Base-by-base conservation (phyloP, 2,888 invertebrate species). In the Standfussiana lucernea region DNA sequence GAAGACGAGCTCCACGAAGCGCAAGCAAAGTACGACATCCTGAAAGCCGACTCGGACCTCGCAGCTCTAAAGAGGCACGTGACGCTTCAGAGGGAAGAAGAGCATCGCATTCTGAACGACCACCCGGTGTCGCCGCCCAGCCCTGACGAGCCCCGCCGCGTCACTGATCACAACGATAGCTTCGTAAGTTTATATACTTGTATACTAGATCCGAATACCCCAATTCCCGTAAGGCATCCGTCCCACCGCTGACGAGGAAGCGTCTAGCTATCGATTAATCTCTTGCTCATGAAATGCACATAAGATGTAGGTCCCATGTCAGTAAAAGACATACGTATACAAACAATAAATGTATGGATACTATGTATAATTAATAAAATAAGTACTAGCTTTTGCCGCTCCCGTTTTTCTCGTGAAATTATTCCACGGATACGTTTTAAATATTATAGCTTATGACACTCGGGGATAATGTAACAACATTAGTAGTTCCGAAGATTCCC, bases 11-110 rank as follows among this genome's bases (percentile, higher is more conserved):
- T 93, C 0, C 61, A 77, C 0, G 79, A 80, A 13, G 76, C 82
- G 0, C 87, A 91, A 56, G 84, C 89, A 4, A 92, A 90, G 35
- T 91, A 90, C 64, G 89, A 90, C 32, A 53, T 82, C 0, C 18
- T 92, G 5, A 90, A 87, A 68, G 82, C 82, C 35, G 92, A 93
- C 70, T 77, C 92, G 47, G 93, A 92, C 72, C 88, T 89, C 0
- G 67, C 80, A 0, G 90, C 90, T 1, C 35, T 71, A 0, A 83
- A 86, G 11, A 68, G 75, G 24, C 72, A 72, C 15, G 53, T 67
- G 1, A 61, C 40, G 0, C n/a, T 37, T 0, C 74, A 85, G 0
- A 47, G 61, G 18, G 61, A 40, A 0, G 84, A 86, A 1, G 83
- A 84, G 3, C 66, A 70, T 35, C 67, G 88, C 18, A 65, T 74